Evolutionary conservation across 2,113 vertebrate species (phyloP), one percentile per base, ranked within the genome.

Genomic region (Ailurus styani): DNA sequence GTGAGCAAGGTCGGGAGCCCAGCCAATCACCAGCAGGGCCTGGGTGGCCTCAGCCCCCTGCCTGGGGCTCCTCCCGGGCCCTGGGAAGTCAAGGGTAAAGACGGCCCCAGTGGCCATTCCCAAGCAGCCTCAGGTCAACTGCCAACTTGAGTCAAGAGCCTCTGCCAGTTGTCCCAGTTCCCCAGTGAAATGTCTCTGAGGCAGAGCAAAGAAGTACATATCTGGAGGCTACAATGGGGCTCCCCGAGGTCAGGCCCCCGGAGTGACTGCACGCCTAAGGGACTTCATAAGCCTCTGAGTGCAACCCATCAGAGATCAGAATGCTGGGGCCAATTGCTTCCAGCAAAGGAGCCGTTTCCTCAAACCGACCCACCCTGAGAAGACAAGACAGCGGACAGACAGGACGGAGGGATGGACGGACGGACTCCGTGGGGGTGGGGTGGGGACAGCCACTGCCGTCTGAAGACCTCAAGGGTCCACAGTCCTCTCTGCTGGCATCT

Each of bases 31-130:
- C 96, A 81, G 79, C 73, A 94, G 82, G 82, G 81, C 73, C 95
- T 93, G 97, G 98, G 97, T 98, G 97, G 96, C 94, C 96, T 97
- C 17, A 20, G 96, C 50, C 47, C 98, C 95, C 87, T 50, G 88
- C 89, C 78, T 1, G 2, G 78, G 60, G 72, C 87, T 68, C 96
- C 91, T 90, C 79, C 81, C 42, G 40, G 93, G n/a, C 91, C 79
- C 72, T 84, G 91, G 88, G 89, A 95, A 96, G 95, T 85, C 79
- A 68, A 37, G 60, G 37, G 55, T 89, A 42, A 95, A 91, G 62
- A 52, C 31, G 55, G 42, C 55, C 70, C 50, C 10, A 15, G 2
- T 37, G 40, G 90, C 79, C 64, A n/a, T 93, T 92, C 66, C 57
- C 86, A 93, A 95, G 90, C 42, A 95, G 37, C n/a, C 45, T 70